These are phyloP conservation scores for Rutpela maculata DNA, from an alignment of 2,888 invertebrate genomes.

Conservation along the genomic window DNA sequence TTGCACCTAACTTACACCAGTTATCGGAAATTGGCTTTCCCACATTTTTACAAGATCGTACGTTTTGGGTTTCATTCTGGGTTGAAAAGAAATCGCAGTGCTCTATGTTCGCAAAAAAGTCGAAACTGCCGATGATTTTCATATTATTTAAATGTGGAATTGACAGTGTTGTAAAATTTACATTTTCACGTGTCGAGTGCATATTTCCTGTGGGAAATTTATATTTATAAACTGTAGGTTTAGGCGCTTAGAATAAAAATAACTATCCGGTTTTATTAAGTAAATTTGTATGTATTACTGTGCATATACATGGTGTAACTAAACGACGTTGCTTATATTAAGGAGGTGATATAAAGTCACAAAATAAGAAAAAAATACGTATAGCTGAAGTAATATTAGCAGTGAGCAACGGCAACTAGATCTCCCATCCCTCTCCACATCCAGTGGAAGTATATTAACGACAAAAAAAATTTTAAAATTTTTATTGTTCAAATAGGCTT, in stretches of 20 bases:
- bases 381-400: too few species aligned
- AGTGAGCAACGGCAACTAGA: too few species aligned
- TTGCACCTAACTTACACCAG: constrained; percentile 30
- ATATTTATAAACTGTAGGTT: background rate
- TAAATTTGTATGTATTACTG: too few species aligned
- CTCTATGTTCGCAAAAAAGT: background rate
- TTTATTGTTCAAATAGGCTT: too few species aligned
- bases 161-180: background rate
- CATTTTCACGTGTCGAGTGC: background rate
- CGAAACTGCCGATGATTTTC: background rate
- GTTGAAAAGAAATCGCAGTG: constrained; percentile 5
- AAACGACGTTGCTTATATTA: too few species aligned
- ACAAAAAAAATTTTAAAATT: too few species aligned
- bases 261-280: too few species aligned
- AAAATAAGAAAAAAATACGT: too few species aligned
- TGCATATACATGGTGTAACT: too few species aligned
- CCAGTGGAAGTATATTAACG: too few species aligned
- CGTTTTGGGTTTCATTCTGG: constrained; percentile 14
- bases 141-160: constrained; percentile 6
- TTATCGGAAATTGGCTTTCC: constrained; percentile 36
- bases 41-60: constrained; percentile 30
- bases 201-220: background rate
- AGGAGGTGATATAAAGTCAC: too few species aligned
- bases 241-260: background rate
- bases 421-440: too few species aligned